A percentile compares a stretch with the other conserved stretches of the same genome.
Evolutionary conservation across 1,140 invertebrate species (phyloP).

Genomic region (Bombus balteatus): DNA sequence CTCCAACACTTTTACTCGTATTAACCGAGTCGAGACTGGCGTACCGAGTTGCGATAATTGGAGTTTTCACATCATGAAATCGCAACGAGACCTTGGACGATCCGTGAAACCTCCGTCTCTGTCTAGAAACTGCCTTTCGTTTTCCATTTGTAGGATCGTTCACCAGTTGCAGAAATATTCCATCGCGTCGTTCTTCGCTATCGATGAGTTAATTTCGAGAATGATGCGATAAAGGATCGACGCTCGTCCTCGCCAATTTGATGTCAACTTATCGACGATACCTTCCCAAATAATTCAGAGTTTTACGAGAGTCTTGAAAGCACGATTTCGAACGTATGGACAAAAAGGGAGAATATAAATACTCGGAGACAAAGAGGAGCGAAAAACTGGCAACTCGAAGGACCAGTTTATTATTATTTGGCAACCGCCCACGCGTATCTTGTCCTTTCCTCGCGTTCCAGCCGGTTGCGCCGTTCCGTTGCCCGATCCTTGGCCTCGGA

Average conservation of each 20-base stretch:
- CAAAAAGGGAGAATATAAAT: constrained; percentile 35
- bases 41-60: constrained; percentile 39
- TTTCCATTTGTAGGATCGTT: too few relatives aligned
- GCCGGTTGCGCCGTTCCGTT: constrained; percentile 55
- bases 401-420: constrained; percentile 75
- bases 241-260: too few relatives aligned
- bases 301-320: constrained; percentile 30
- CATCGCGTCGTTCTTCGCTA: not conserved
- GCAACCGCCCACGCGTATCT: constrained; percentile 73
- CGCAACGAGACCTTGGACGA: constrained; percentile 25
- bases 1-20: constrained; percentile 7
- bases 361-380: constrained; percentile 57
- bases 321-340: not conserved
- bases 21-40: constrained; percentile 45
- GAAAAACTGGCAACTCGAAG: constrained; percentile 55
- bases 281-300: not conserved
- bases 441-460: constrained; percentile 37
- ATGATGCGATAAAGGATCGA: not conserved
- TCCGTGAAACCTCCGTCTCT: not conserved
- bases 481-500: constrained; percentile 44
- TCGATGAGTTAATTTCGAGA: constrained; percentile 3
- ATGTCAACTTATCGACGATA: constrained; percentile 17
- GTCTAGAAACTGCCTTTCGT: too few relatives aligned
- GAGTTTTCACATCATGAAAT: constrained; percentile 24
- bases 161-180: too few relatives aligned